phyloP scores from a whole-genome alignment of 2,888 invertebrate genomes.

The Erebia epiphron region DNA sequence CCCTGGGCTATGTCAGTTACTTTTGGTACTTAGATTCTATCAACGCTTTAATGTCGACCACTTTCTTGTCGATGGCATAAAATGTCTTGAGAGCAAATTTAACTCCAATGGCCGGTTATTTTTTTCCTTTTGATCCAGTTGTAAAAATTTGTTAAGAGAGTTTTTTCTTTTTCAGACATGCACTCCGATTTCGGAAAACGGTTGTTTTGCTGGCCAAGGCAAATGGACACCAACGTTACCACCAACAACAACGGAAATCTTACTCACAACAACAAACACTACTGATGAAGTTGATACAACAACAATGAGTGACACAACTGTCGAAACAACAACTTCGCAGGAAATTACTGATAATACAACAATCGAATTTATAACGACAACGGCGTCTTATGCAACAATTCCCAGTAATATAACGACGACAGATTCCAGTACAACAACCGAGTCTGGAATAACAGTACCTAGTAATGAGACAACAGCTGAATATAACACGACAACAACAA shows the following conservation, averaged over 20 bases:
- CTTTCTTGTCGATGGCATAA: too few species aligned
- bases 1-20: too few species aligned
- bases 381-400: background rate
- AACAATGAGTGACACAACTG: background rate
- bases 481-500: background rate
- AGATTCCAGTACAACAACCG: background rate
- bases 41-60: too few species aligned
- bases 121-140: background rate
- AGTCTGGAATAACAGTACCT: background rate
- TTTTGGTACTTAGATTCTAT: too few species aligned
- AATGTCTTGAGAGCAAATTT: too few species aligned
- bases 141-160: background rate
- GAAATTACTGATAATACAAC: background rate
- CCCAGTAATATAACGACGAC: background rate
- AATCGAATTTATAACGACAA: background rate
- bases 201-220: slow-evolving; percentile 24
- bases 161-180: slow-evolving; percentile 7
- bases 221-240: slow-evolving; percentile 9
- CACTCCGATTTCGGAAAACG: slow-evolving; percentile 35
- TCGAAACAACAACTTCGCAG: background rate
- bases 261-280: background rate
- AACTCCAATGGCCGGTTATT: background rate
- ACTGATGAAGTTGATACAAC: background rate
- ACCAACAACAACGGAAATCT: slow-evolving; percentile 12
- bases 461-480: slow-evolving; percentile 5